Conservation (phyloP, 2,113 vertebrate genomes). For the Corvus cornix region DNA sequence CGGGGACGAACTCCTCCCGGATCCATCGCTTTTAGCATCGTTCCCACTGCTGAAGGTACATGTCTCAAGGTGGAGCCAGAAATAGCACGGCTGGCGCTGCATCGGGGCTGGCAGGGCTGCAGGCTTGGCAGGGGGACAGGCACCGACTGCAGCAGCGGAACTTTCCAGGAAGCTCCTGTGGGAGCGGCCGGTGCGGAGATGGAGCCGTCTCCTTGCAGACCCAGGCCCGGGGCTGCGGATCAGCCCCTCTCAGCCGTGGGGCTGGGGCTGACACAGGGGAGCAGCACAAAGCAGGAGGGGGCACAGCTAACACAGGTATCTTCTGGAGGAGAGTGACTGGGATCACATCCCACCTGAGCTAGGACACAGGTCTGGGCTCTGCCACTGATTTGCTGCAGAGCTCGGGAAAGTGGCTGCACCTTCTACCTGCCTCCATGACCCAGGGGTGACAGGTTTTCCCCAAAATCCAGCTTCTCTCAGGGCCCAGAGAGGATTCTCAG, state of each 20-base stretch:
- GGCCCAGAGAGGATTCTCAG: not conserved
- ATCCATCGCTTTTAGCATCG: not conserved
- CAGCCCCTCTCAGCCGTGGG: not conserved
- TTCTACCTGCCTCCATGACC: not conserved
- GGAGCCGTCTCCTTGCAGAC: not conserved
- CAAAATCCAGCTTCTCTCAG: not conserved
- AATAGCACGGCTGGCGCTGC: conserved; percentile 47
- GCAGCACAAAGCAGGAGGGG: not conserved
- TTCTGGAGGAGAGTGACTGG: not conserved
- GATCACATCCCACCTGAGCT: not conserved
- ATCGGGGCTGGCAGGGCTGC: conserved; percentile 41
- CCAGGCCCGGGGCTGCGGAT: not conserved
- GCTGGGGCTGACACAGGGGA: not conserved
- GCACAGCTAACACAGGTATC: not conserved
- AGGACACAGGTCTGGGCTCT: not conserved
- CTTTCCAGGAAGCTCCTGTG: not conserved
- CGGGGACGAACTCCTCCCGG: not conserved
- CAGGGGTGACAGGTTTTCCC: not conserved
- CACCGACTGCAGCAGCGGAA: conserved; percentile 49
- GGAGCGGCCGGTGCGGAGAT: not conserved
- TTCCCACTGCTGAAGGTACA: conserved; percentile 15
- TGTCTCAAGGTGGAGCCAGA: conserved; percentile 65
- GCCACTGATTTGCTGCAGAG: not conserved
- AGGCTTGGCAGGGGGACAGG: conserved; percentile 54
- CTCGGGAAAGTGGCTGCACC: not conserved